Percentiles rank a stretch among this genome's conserved stretches.
Conservation (phyloP, 2,888 invertebrate genomes). For the Chymomyza amoena region DNA sequence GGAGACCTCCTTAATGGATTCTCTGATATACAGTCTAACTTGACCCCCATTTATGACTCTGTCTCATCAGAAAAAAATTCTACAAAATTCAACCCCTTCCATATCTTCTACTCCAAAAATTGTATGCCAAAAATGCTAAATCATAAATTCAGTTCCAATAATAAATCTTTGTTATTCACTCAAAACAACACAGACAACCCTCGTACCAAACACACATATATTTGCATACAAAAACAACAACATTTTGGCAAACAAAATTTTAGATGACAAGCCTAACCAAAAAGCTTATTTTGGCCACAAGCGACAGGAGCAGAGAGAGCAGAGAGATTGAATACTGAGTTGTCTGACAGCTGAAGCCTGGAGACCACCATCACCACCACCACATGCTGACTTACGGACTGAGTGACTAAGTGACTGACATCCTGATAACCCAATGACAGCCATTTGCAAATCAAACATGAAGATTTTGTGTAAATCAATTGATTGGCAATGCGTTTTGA, state of each 20-base stretch:
- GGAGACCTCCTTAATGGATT: too few relatives aligned
- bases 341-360: not conserved
- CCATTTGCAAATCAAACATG: conserved; percentile 58
- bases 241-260: not conserved
- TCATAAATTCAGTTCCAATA: too few relatives aligned
- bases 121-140: too few relatives aligned
- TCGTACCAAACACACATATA: too few relatives aligned
- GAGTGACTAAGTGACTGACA: conserved; percentile 28
- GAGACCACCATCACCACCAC: not conserved
- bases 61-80: too few relatives aligned
- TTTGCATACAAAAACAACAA: not conserved
- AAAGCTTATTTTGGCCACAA: not conserved
- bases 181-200: too few relatives aligned
- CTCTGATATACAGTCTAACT: too few relatives aligned
- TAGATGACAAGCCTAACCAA: not conserved
- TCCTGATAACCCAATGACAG: conserved; percentile 54
- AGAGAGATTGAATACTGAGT: not conserved
- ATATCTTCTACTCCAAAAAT: too few relatives aligned
- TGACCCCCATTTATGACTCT: too few relatives aligned
- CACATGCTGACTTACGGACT: not conserved
- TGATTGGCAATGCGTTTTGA: conserved; percentile 69
- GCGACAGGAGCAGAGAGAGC: not conserved
- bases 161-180: too few relatives aligned
- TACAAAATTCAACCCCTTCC: too few relatives aligned
- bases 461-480: conserved; percentile 60